These are phyloP conservation scores for Pterostichus madidus DNA, from an alignment of 2,888 invertebrate species.

Conservation along the genomic window DNA sequence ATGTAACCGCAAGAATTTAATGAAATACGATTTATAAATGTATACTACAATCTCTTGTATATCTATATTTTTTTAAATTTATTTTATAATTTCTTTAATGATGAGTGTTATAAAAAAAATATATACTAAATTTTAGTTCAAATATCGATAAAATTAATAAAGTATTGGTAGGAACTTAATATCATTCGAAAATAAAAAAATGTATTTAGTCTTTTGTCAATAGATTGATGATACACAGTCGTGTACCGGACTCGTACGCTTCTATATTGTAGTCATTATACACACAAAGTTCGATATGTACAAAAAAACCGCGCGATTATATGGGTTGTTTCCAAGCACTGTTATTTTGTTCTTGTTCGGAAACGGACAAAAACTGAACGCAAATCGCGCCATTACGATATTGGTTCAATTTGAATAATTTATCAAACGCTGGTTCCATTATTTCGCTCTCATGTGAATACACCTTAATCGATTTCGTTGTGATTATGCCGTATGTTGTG, in stretches of 20 bases:
- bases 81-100: too few species aligned
- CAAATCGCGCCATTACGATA: slow-evolving; percentile 67
- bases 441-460: slow-evolving; percentile 65
- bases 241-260: not conserved
- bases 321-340: slow-evolving; percentile 43
- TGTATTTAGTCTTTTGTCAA: slow-evolving; percentile 41
- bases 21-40: too few species aligned
- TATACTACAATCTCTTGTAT: too few species aligned
- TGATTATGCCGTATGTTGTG: slow-evolving; percentile 65
- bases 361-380: slow-evolving; percentile 59
- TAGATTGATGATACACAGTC: slow-evolving; percentile 14
- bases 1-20: too few species aligned
- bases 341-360: slow-evolving; percentile 50
- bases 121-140: slow-evolving; percentile 9
- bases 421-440: slow-evolving; percentile 65
- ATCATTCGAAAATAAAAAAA: slow-evolving; percentile 36
- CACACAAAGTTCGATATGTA: slow-evolving; percentile 37
- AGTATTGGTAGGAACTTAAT: slow-evolving; percentile 25
- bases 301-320: slow-evolving; percentile 49
- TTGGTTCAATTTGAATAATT: slow-evolving; percentile 67
- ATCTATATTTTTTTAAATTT: too few species aligned
- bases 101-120: too few species aligned
- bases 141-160: slow-evolving; percentile 25
- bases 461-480: slow-evolving; percentile 63
- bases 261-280: slow-evolving; percentile 22